A percentile compares a stretch with the other conserved stretches of the same genome.
These are phyloP conservation scores for Metridium senile DNA, from an alignment of 92 coral and sea anemone genomes.

Conservation along the genomic window DNA sequence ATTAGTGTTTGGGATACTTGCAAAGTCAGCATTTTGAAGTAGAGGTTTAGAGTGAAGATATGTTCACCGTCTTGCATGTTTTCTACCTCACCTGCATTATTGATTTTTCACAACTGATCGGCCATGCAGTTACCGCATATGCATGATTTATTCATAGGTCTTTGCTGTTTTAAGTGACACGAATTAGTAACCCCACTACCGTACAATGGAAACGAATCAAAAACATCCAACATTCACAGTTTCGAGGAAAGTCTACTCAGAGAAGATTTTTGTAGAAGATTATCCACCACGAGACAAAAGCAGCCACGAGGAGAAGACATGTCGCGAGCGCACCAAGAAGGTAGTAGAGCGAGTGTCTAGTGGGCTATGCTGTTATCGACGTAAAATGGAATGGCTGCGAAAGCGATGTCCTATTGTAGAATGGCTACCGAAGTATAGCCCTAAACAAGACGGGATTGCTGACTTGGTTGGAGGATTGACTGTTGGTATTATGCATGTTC, in stretches of 20 bases:
- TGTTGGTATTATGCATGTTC: conserved; percentile 90
- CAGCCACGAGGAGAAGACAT: neutral
- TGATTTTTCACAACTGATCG: too few relatives aligned
- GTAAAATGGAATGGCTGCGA: neutral
- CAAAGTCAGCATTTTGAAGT: too few relatives aligned
- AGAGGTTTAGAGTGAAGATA: too few relatives aligned
- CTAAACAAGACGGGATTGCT: conserved; percentile 51
- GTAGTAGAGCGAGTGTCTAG: neutral
- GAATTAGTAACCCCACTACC: too few relatives aligned
- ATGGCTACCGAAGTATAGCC: conserved; percentile 86
- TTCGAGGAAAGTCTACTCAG: conserved; percentile 14
- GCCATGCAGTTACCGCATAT: too few relatives aligned
- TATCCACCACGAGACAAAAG: neutral
- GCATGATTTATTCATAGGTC: too few relatives aligned
- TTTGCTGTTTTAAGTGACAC: too few relatives aligned
- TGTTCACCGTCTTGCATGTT: too few relatives aligned
- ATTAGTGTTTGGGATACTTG: too few relatives aligned
- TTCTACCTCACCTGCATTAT: too few relatives aligned
- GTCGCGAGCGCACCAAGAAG: neutral
- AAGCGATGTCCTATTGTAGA: conserved; percentile 65
- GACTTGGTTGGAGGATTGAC: conserved; percentile 87
- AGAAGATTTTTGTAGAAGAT: neutral
- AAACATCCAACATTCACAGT: neutral
- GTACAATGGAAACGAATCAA: neutral
- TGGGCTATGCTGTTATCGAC: neutral